Percentiles rank a stretch among this genome's conserved stretches.
Conservation (phyloP, 1,140 invertebrate genomes). For the Argopecten irradians region DNA sequence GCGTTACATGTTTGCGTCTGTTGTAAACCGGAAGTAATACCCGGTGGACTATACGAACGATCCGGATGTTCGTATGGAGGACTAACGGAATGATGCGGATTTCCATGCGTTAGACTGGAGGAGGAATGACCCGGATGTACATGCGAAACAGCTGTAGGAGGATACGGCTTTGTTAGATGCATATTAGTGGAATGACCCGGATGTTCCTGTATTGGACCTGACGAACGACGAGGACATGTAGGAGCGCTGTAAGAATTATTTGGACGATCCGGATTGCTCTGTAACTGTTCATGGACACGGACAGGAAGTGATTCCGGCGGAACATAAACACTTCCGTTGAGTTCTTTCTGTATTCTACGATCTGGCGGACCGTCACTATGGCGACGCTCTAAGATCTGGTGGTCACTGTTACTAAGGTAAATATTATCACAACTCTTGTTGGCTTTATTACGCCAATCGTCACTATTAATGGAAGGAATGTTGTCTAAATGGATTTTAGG, state of each 20-base stretch:
- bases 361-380: constrained; percentile 24
- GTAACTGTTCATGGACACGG: neutral
- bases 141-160: neutral
- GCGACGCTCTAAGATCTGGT: constrained; percentile 6
- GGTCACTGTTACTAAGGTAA: constrained; percentile 4
- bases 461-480: neutral
- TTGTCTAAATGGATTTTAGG: neutral
- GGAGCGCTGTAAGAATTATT: neutral
- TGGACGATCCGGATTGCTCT: neutral
- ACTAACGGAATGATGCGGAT: neutral
- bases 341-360: neutral
- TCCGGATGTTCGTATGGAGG: neutral
- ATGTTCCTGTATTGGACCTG: neutral
- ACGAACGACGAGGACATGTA: neutral
- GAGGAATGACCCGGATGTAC: neutral
- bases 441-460: neutral
- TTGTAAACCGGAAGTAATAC: too few relatives aligned
- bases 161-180: too few relatives aligned
- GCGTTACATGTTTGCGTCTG: neutral
- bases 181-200: neutral
- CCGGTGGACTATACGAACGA: neutral
- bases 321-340: neutral
- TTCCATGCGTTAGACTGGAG: neutral
- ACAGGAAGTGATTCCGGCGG: neutral
- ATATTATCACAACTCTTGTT: constrained; percentile 23